Evolutionary conservation across 1,140 invertebrate species (phyloP).

Genomic region (Drosophila pallidifrons): DNA sequence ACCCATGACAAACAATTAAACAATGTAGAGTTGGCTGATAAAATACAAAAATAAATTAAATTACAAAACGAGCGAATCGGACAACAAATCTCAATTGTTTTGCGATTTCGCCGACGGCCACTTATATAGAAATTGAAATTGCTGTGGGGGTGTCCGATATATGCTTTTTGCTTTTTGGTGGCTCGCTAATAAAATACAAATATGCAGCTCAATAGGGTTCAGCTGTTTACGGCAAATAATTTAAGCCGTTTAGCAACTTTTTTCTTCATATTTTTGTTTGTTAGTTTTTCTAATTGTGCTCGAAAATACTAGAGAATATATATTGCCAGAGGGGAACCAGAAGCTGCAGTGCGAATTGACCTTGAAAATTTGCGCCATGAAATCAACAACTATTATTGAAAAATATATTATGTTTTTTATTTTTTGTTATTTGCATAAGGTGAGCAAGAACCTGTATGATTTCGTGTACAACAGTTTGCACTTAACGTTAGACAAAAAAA

Average conservation of each 20-base stretch:
- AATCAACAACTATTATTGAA: conserved; percentile 2
- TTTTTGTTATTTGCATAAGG: conserved; percentile 66
- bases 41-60: conserved; percentile 50
- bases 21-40: conserved; percentile 51
- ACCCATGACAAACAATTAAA: conserved; percentile 66
- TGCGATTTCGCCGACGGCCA: conserved; percentile 26
- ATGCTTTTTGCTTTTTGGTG: neutral
- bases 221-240: conserved; percentile 41
- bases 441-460: conserved; percentile 49
- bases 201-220: conserved; percentile 19
- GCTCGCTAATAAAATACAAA: conserved; percentile 44
- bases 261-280: conserved; percentile 5
- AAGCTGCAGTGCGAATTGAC: conserved; percentile 40
- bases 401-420: neutral
- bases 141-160: conserved; percentile 1
- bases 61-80: conserved; percentile 19
- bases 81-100: conserved; percentile 19
- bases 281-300: conserved; percentile 39
- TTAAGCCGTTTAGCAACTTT: conserved; percentile 39
- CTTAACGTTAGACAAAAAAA: conserved; percentile 14
- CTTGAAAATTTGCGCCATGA: conserved; percentile 33
- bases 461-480: conserved; percentile 35
- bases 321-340: conserved; percentile 20
- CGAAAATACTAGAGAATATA: conserved; percentile 13
- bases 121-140: conserved; percentile 2